These are phyloP conservation scores for Aldabrachelys gigantea DNA, from an alignment of 2,113 vertebrate species.

Conservation along the genomic window DNA sequence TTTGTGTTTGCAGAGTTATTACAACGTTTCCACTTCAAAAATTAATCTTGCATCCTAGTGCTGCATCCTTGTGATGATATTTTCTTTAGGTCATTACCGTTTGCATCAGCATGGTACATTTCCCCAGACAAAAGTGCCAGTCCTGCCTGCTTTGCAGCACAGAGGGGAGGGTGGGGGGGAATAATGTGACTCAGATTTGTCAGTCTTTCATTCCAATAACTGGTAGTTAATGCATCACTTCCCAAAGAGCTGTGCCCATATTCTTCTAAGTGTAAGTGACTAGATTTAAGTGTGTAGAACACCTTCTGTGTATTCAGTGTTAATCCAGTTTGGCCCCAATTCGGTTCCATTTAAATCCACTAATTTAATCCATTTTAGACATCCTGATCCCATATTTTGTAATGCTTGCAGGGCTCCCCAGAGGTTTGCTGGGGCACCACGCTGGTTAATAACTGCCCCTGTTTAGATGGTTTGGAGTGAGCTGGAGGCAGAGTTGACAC, in stretches of 20 bases:
- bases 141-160: background rate
- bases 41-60: background rate
- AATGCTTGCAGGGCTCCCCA: background rate
- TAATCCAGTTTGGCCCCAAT: background rate
- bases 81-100: background rate
- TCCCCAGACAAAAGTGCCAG: background rate
- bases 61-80: background rate
- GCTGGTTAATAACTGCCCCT: background rate
- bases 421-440: background rate
- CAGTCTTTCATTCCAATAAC: background rate
- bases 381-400: background rate
- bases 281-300: background rate
- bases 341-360: slow-evolving; percentile 19
- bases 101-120: background rate
- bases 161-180: background rate
- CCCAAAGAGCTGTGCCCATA: background rate
- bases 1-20: background rate
- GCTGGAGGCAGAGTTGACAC: background rate
- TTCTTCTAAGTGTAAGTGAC: background rate
- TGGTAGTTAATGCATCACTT: background rate
- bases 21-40: background rate
- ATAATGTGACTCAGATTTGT: background rate
- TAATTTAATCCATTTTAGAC: background rate
- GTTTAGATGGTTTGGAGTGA: background rate
- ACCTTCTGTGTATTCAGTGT: background rate